Base-by-base conservation (phyloP, 2,113 vertebrate species). In the Thunnus thynnus region DNA sequence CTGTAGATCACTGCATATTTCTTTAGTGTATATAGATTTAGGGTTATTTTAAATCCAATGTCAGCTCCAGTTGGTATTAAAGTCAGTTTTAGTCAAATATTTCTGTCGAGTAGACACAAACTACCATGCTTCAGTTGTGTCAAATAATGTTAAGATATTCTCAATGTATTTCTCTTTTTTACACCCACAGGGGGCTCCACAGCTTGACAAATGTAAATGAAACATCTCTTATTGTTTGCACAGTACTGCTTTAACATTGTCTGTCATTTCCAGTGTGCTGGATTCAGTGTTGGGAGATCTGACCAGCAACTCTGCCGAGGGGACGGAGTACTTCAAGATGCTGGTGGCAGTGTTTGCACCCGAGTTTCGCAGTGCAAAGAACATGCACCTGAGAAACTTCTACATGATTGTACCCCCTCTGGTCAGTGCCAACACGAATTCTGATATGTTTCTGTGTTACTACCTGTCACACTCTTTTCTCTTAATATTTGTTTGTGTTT, bases 241-340 rank as follows among this genome's bases (percentile, higher is more conserved):
- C 13, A 20, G 4, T 18, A n/a, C 13, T 44, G 46, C 0, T 14
- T 44, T 22, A 46, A 30, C 22, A 1, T 17, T 68, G 1, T 73
- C 11, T 69, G 1, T 89, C 41, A 25, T 62, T 69, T 70, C 17
- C 71, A 96, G 95, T 12, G 83, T 95, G 22, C 86, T 99, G 76
- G 98, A 99, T 89, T 96, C 92, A 11, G 98, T 99, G 36, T 95
- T 99, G 7, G 83, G 95, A 57, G 98, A 99, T 88, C 96, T 99
- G 72, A 97, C 98, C 0, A 95, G 96, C 56, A 99, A 98, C 91
- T 99, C 97, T 66, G 98, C 98, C 0, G 98, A 99, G 84, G 98
- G 98, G 41, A 99, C 98, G 0, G 98, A 99, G 77, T 99, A 99
- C 86, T 99, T 99, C 94, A 99, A 99, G 89, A 99, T 97, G 98